These are phyloP conservation scores for Capitulum mitella DNA, from an alignment of 2,888 invertebrate genomes.

Conservation along the genomic window DNA sequence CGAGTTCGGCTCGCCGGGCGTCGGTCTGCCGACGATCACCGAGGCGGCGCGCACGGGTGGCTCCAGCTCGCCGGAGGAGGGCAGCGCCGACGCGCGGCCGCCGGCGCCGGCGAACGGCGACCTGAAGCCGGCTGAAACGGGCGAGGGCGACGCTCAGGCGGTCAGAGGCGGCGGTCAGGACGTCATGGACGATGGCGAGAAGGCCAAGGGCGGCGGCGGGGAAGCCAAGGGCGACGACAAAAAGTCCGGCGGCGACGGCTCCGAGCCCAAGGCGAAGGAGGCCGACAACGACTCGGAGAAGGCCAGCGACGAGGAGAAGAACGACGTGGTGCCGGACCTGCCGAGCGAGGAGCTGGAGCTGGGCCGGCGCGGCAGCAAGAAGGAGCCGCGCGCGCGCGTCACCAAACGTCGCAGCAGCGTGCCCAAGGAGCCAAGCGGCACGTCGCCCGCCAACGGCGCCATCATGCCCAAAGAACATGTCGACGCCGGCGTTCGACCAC, in stretches of 20 bases:
- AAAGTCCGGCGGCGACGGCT: background rate
- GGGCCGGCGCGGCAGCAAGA: constrained; percentile 18
- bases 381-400: background rate
- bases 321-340: constrained; percentile 25
- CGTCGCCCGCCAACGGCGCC: background rate
- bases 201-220: constrained; percentile 25
- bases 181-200: constrained; percentile 12
- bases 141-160: background rate
- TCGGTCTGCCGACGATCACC: constrained; percentile 80
- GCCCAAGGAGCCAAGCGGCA: too few species aligned
- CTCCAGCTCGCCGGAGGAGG: constrained; percentile 41
- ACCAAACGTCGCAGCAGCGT: background rate
- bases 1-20: constrained; percentile 65
- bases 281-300: constrained; percentile 23
- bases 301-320: constrained; percentile 24
- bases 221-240: background rate
- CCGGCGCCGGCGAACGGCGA: constrained; percentile 43
- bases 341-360: background rate
- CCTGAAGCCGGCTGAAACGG: constrained; percentile 14
- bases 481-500: background rate
- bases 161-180: background rate
- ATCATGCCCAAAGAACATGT: constrained; percentile 2
- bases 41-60: constrained; percentile 50
- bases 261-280: constrained; percentile 26
- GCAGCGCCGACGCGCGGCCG: constrained; percentile 40